phyloP scores from a whole-genome alignment of 2,113 vertebrate genomes.

The Alethe castanea region DNA sequence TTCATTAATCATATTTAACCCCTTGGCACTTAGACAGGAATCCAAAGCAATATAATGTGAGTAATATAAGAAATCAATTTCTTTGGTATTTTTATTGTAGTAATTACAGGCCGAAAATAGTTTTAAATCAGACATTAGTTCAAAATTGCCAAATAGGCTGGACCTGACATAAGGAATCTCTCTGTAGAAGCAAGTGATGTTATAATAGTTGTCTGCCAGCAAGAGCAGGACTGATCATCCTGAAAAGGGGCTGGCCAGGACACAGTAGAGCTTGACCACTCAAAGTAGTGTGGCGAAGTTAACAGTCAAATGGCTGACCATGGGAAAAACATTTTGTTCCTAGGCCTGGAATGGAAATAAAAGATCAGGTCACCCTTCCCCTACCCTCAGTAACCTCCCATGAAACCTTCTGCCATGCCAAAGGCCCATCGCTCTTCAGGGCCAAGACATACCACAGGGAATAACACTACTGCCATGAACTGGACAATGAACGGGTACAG shows the following conservation, averaged over 20 bases:
- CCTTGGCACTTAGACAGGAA: slow-evolving; percentile 15
- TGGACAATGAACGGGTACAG: neutral
- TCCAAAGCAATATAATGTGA: slow-evolving; percentile 11
- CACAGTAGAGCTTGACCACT: neutral
- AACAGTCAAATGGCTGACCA: neutral
- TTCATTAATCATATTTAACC: slow-evolving; percentile 62
- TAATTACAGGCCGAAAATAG: slow-evolving; percentile 52
- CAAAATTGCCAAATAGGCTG: slow-evolving; percentile 3
- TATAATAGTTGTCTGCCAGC: neutral
- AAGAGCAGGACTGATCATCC: neutral
- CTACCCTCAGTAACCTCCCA: neutral
- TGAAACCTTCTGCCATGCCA: neutral
- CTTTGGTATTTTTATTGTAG: slow-evolving; percentile 43
- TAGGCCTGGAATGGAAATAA: neutral
- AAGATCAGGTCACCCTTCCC: neutral
- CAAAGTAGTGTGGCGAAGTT: neutral
- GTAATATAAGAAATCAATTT: slow-evolving; percentile 32
- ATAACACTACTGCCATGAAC: neutral
- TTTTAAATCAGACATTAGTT: slow-evolving; percentile 19
- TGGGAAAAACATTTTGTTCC: neutral
- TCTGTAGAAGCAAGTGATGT: neutral
- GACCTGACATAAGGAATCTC: neutral
- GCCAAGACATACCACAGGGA: neutral
- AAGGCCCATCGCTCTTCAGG: neutral
- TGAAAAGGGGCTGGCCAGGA: neutral